These are phyloP conservation scores for Sinosuthora webbiana DNA, from an alignment of 2,113 vertebrate species.

Conservation along the genomic window DNA sequence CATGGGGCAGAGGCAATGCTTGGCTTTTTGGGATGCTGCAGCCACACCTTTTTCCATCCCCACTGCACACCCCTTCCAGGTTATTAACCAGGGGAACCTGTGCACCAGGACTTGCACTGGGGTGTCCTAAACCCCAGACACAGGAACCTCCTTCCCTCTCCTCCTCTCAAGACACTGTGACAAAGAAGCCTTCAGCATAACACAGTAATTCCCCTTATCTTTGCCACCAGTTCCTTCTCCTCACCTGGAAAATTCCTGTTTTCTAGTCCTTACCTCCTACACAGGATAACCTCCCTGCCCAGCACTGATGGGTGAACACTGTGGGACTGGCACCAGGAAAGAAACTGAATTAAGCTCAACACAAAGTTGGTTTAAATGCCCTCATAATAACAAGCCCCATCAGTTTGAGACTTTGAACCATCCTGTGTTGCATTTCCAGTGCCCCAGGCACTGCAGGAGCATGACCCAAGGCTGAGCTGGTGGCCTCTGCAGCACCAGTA, in stretches of 20 bases:
- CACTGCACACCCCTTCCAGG: fast-evolving
- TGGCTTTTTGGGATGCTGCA: neutral
- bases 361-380: neutral
- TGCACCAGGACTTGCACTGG: neutral
- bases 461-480: neutral
- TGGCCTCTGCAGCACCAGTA: fast-evolving
- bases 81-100: neutral
- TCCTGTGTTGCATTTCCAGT: neutral
- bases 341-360: neutral
- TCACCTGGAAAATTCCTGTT: neutral
- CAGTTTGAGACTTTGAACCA: neutral
- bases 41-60: neutral
- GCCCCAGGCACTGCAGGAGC: neutral
- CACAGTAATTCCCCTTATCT: neutral
- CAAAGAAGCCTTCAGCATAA: neutral
- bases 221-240: neutral
- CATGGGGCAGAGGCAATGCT: fast-evolving
- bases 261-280: neutral
- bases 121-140: neutral
- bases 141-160: neutral
- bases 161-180: neutral
- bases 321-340: neutral
- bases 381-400: neutral
- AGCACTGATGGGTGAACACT: neutral
- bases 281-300: neutral